phyloP scores from a whole-genome alignment of 2,797 vertebrate genomes.

The Coilia nasus region DNA sequence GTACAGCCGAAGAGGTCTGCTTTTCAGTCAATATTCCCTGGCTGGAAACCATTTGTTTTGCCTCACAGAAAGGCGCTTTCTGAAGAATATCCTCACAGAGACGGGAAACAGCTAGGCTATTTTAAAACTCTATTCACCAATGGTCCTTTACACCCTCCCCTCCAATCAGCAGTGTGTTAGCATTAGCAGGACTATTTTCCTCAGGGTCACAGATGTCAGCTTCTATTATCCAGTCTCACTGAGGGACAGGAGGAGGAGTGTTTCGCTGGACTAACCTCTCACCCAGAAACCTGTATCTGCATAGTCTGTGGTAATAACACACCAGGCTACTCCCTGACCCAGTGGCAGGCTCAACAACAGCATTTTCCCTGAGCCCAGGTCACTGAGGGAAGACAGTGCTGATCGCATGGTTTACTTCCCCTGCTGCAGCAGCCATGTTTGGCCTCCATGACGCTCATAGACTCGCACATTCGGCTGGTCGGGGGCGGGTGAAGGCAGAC shows the following conservation, averaged over 20 bases:
- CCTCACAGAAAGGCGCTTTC: background rate
- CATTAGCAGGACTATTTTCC: background rate
- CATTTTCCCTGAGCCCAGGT: background rate
- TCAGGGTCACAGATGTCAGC: background rate
- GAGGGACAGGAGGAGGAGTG: background rate
- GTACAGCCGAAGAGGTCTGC: background rate
- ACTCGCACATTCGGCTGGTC: conserved; percentile 6
- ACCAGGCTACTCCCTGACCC: background rate
- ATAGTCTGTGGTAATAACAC: too few relatives aligned
- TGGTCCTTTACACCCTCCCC: background rate
- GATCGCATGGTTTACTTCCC: conserved; percentile 18
- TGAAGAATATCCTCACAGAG: background rate
- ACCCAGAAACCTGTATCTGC: background rate
- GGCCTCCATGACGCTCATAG: background rate
- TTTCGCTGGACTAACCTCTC: background rate
- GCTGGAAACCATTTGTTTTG: background rate
- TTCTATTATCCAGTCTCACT: background rate
- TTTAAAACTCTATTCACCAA: background rate
- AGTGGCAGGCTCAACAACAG: background rate
- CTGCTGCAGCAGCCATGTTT: background rate
- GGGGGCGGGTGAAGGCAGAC: background rate
- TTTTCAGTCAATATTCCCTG: background rate
- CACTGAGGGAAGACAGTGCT: background rate
- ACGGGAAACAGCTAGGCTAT: background rate
- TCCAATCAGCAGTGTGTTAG: background rate